phyloP scores from a whole-genome alignment of 2,797 vertebrate genomes.

The Thaleichthys pacificus region DNA sequence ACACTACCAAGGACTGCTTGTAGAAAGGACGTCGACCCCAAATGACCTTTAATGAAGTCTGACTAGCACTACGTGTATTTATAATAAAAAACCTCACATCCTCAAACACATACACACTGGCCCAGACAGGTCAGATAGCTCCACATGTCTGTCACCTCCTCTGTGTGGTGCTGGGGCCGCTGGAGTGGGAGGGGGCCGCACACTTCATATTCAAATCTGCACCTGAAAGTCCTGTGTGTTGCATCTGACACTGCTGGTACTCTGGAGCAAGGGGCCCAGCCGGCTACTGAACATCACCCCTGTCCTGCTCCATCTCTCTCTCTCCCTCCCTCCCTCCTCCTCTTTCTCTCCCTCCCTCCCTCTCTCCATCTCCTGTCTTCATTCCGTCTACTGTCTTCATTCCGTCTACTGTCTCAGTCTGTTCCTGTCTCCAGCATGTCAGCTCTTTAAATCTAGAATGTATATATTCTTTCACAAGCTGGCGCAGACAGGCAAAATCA shows the following conservation, averaged over 20 bases:
- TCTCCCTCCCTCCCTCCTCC: background rate
- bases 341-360: constrained; percentile 10
- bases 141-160: constrained; percentile 17
- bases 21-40: no score
- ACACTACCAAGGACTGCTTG: no score
- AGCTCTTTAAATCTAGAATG: constrained; percentile 42
- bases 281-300: background rate
- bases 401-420: no score
- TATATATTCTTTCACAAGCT: constrained; percentile 24
- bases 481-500: constrained; percentile 7
- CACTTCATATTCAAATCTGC: constrained; percentile 43
- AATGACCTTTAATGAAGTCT: no score
- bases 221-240: constrained; percentile 3
- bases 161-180: background rate
- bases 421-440: background rate
- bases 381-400: no score
- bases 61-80: no score
- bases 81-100: no score
- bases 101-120: background rate
- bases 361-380: constrained; percentile 2
- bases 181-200: background rate
- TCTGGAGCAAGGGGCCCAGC: no score
- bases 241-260: background rate
- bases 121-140: constrained; percentile 15
- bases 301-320: no score